phyloP scores from a whole-genome alignment of 2,888 invertebrate species.

The Dexiosoma caninum region DNA sequence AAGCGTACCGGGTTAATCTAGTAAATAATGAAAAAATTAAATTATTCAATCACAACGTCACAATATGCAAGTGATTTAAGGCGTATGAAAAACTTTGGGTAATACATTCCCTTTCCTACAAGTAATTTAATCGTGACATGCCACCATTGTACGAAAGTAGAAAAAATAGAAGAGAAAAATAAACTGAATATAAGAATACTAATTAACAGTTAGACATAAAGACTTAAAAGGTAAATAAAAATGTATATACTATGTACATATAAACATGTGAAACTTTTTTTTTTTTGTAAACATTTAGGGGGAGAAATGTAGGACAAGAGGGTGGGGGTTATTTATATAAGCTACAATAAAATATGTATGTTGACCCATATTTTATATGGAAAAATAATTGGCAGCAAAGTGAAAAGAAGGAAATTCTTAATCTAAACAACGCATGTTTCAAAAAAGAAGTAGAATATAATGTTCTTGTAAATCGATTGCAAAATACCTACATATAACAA shows the following conservation, averaged over 20 bases:
- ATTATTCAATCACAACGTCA: neutral
- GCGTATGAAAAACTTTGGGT: neutral
- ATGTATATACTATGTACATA: neutral
- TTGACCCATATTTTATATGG: conserved; percentile 33
- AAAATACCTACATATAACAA: no score
- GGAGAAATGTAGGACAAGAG: neutral
- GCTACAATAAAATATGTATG: conserved; percentile 16
- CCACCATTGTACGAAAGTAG: conserved; percentile 26
- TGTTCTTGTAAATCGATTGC: neutral
- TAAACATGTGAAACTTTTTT: no score
- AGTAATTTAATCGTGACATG: conserved; percentile 17
- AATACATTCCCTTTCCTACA: no score
- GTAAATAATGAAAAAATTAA: no score
- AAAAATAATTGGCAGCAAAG: conserved; percentile 5
- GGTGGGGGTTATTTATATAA: neutral
- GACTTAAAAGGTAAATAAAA: conserved; percentile 30
- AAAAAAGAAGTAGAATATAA: neutral
- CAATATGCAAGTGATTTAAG: neutral
- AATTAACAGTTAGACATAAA: conserved; percentile 43
- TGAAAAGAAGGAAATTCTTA: neutral
- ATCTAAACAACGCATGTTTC: neutral
- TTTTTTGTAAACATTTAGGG: neutral
- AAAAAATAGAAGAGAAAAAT: neutral
- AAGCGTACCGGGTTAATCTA: no score
- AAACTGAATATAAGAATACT: conserved; percentile 27